Evolutionary conservation across 2,113 vertebrate species (phyloP).

Genomic region (Fulmarus glacialis): DNA sequence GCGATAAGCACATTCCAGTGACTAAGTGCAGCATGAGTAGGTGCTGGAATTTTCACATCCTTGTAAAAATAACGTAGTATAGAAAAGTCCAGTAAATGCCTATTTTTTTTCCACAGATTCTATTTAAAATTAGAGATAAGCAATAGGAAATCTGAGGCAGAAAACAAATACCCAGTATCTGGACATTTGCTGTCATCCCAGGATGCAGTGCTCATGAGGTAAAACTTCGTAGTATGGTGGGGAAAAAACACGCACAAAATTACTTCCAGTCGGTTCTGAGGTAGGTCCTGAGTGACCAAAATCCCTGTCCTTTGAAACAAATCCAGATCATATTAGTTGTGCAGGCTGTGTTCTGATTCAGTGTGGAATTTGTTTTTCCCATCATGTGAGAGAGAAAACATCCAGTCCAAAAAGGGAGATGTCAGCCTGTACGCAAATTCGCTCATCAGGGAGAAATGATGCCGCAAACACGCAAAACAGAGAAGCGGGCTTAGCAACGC

Average conservation of each 20-base stretch:
- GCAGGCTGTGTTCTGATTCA: background rate
- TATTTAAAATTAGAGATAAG: background rate
- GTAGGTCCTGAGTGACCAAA: background rate
- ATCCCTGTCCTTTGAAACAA: background rate
- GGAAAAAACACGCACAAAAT: background rate
- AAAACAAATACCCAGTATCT: background rate
- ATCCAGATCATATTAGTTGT: background rate
- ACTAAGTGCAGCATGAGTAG: background rate
- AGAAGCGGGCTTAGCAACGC: background rate
- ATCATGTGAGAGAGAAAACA: background rate
- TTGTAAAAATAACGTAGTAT: background rate
- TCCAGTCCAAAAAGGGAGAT: background rate
- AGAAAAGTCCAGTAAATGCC: background rate
- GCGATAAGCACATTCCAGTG: constrained; percentile 19
- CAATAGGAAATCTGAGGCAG: background rate
- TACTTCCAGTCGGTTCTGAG: background rate
- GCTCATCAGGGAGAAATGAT: background rate
- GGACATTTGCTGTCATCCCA: background rate
- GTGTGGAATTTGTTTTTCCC: background rate
- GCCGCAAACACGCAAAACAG: background rate
- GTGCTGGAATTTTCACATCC: background rate
- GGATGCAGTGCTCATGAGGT: background rate
- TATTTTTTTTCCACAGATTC: background rate
- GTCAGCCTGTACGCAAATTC: background rate
- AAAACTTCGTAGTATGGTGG: accelerated